Evolutionary conservation across 2,113 vertebrate species (phyloP).

Genomic region (Calyptommatus sinebrachiatus): DNA sequence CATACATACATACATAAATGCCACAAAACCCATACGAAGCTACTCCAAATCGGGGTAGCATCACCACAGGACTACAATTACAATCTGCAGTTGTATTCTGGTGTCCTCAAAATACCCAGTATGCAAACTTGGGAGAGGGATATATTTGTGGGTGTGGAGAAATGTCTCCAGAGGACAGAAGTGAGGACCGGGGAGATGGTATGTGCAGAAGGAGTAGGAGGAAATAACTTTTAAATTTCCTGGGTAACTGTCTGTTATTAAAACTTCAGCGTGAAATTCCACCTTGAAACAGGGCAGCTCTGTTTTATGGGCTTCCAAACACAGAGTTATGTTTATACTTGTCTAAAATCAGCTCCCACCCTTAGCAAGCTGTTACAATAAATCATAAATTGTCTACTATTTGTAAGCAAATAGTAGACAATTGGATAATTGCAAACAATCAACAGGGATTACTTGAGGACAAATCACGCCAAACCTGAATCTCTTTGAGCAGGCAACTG

Average conservation of each 20-base stretch:
- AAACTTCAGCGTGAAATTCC: neutral
- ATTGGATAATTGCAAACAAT: slow-evolving; percentile 25
- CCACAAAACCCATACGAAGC: too few relatives aligned
- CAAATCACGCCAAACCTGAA: slow-evolving; percentile 21
- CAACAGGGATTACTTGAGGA: slow-evolving; percentile 11
- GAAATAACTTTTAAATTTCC: neutral
- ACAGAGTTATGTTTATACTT: neutral
- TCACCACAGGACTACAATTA: too few relatives aligned
- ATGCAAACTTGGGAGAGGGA: too few relatives aligned
- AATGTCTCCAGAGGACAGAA: neutral
- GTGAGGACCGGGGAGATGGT: neutral
- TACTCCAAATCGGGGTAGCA: too few relatives aligned
- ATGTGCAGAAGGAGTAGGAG: neutral
- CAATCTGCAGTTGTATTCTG: too few relatives aligned
- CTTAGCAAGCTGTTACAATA: slow-evolving; percentile 11
- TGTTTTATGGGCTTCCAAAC: neutral
- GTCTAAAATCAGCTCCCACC: slow-evolving; percentile 15
- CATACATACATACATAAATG: too few relatives aligned
- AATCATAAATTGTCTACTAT: slow-evolving; percentile 23
- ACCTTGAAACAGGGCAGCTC: neutral
- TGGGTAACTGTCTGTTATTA: neutral
- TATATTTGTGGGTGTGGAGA: too few relatives aligned
- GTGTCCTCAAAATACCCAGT: too few relatives aligned
- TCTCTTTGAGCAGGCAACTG: slow-evolving; percentile 6
- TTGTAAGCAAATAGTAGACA: slow-evolving; percentile 18